Base-by-base conservation (phyloP, 2,113 vertebrate genomes). In the Channa argus region DNA sequence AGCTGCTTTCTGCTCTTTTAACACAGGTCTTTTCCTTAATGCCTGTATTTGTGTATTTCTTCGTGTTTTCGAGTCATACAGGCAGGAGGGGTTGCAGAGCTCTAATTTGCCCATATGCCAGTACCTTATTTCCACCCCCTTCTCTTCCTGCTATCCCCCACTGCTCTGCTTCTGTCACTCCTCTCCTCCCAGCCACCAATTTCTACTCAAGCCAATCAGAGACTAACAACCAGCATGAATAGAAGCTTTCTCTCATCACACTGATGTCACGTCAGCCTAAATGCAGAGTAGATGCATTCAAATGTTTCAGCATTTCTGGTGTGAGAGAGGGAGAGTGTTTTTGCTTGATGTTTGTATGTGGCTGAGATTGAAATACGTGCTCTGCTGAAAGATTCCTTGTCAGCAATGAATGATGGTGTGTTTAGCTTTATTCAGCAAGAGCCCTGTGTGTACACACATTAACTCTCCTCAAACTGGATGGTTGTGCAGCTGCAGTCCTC, bases 361-460 rank as follows among this genome's bases (percentile, higher is more conserved):
- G 71, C 74, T 74, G 46, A 79, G 71, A 76, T 50, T 71, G 72
- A 38, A 79, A 77, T 78, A 86, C 60, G 60, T 78, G 63, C 71
- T 71, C 74, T 66, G 75, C 84, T 85, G 47, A 89, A 90, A 77
- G 84, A 56, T 46, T 68, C 68, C 80, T 82, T 90, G 84, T 86
- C 60, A 84, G 66, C 80, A 77, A 77, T 81, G 80, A 85, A 69
- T 84, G 69, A 78, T 54, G 53, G 67, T 65, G 71, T 82, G 70
- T 89, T 76, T 82, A 65, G 78, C 63, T 67, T 77, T 62, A 70
- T 73, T 84, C 63, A 68, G 79, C 82, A 79, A 80, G 54, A 77
- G 62, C 49, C 45, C 49, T 71, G 33, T 44, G 56, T 41, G 60
- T 51, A 64, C 72, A 56, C 70, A 74, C 33, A 73, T 68, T 68